phyloP scores from a whole-genome alignment of 2,888 invertebrate genomes.

The Bellardia bayeri region DNA sequence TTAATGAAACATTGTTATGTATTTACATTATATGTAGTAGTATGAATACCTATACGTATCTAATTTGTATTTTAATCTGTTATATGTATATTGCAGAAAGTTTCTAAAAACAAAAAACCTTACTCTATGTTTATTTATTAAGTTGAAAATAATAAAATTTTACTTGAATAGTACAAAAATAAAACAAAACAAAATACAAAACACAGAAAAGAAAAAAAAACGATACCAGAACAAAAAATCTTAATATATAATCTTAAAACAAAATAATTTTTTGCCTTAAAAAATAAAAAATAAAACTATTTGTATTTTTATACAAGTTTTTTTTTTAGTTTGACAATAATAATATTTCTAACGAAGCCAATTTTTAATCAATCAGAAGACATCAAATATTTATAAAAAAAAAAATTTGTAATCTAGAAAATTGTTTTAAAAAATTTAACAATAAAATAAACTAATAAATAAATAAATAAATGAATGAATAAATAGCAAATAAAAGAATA shows the following conservation, averaged over 20 bases:
- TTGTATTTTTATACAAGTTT: slow-evolving; percentile 46
- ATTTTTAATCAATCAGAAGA: slow-evolving; percentile 47
- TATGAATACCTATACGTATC: not conserved
- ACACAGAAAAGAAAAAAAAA: not conserved
- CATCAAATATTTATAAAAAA: slow-evolving; percentile 43
- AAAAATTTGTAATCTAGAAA: too few species aligned
- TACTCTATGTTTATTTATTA: not conserved
- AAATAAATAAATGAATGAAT: slow-evolving; percentile 16
- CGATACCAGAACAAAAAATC: slow-evolving; percentile 1
- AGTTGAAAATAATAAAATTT: not conserved
- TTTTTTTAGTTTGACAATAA: slow-evolving; percentile 26
- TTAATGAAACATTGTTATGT: slow-evolving; percentile 14
- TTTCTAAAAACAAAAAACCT: not conserved
- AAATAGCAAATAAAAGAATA: not conserved
- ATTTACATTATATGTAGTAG: slow-evolving; percentile 1
- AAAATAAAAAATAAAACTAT: slow-evolving; percentile 34
- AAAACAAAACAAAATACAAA: not conserved
- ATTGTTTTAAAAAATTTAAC: not conserved
- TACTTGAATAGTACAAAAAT: not conserved
- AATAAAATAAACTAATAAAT: not conserved
- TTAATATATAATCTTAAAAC: slow-evolving; percentile 42
- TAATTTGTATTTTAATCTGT: not conserved
- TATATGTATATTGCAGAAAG: not conserved
- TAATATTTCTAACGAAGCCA: slow-evolving; percentile 32
- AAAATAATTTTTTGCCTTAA: slow-evolving; percentile 71